These are phyloP conservation scores for Sigmodon hispidus DNA, from an alignment of 2,113 vertebrate genomes.

Conservation along the genomic window DNA sequence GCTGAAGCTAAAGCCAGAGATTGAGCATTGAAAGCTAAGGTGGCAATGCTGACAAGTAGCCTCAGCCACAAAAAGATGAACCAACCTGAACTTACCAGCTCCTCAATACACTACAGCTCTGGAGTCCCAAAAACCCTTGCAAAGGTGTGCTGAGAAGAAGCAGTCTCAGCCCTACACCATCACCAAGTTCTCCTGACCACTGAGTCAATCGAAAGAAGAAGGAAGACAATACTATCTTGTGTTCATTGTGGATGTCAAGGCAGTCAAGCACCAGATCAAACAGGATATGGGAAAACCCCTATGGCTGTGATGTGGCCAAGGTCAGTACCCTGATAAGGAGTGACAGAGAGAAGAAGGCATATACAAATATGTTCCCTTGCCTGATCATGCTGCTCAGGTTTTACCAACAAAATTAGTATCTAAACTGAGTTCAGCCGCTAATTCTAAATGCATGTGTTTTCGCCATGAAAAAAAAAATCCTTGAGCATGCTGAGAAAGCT, in stretches of 20 bases:
- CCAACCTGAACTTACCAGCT: background rate
- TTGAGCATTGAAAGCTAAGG: background rate
- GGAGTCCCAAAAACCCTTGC: background rate
- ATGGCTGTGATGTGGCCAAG: background rate
- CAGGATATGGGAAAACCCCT: background rate
- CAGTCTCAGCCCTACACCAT: accelerated
- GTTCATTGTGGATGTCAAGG: background rate
- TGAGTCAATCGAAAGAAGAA: background rate
- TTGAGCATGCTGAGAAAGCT: background rate
- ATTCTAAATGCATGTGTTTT: background rate
- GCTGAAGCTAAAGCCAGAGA: background rate
- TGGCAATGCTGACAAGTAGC: background rate
- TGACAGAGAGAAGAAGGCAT: background rate
- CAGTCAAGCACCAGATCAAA: background rate
- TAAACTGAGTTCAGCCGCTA: background rate
- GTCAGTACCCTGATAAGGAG: background rate
- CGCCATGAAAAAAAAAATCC: background rate
- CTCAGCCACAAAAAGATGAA: background rate
- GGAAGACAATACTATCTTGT: background rate
- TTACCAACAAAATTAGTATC: background rate
- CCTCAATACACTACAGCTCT: background rate
- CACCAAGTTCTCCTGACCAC: background rate
- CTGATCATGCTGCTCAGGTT: background rate
- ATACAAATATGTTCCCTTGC: background rate
- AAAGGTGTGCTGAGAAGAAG: background rate